Evolutionary conservation across 2,888 invertebrate species (phyloP), one percentile per base, ranked within the genome.

Genomic region (Folsomia candida): DNA sequence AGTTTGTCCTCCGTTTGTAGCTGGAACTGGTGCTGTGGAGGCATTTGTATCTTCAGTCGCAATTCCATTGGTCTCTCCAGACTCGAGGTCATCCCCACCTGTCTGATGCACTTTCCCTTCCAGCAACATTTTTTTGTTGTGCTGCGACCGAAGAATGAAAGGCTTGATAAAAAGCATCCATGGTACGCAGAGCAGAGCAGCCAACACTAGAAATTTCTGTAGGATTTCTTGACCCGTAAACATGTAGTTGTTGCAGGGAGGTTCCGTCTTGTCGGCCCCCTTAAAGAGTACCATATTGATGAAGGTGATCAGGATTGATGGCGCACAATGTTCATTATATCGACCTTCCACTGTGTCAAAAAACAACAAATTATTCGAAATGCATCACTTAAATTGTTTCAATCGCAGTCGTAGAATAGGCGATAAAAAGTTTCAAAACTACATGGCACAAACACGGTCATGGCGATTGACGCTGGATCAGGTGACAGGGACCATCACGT

Each of bases 201-300:
- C 76, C 18, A 95, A 80, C 62, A 98, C 90, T 79, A 97, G 87
- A 47, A 92, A 83, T 81, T 87, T 88, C 85, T 98, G 94, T 59
- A 97, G 81, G 18, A 83, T 87, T 71, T 85, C 82, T 86, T 97
- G 91, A 11, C 84, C 83, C n/a, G 75, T 69, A 69, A 74, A 81
- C 80, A 81, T 80, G 59, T 72, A 77, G 1, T 70, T 61, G 1
- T 67, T 29, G 20, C 59, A 59, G 18, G 70, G 67, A 47, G 59
- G 64, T 3, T 25, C 69, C 18, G 60, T n/a, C 24, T 62, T 68
- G n/a, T 81, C 79, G 1, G 80, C 81, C 62, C 83, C 82, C 83
- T 93, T 96, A 83, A 94, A 90, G 81, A 99, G 86, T 81, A 98
- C 93, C 98, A 99, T 99, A 86, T 98, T 97, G 85, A 99, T 99